Conservation (phyloP, 2,113 vertebrate species). For the Xyrauchen texanus region DNA sequence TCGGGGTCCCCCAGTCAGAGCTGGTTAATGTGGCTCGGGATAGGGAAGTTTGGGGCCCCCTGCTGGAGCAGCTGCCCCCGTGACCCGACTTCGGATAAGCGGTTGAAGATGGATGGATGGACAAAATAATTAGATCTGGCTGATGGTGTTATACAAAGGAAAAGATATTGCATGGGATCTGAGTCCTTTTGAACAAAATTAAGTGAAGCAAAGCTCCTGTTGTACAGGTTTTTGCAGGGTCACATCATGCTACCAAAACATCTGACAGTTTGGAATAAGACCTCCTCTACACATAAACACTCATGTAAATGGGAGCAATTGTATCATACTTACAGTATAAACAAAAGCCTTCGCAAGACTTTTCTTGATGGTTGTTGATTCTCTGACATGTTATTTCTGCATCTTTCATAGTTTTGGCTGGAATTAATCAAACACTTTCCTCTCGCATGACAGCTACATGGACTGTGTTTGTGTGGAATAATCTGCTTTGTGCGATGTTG, state of each 20-base stretch:
- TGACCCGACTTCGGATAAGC: too few relatives aligned
- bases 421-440: constrained; percentile 55
- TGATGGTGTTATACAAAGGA: constrained; percentile 5
- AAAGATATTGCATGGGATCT: constrained; percentile 4
- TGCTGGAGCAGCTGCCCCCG: too few relatives aligned
- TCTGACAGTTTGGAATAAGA: too few relatives aligned
- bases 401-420: constrained; percentile 58
- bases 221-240: neutral
- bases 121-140: neutral
- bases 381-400: constrained; percentile 49
- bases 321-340: neutral
- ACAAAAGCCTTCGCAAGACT: constrained; percentile 37
- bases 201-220: constrained; percentile 19
- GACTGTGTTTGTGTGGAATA: constrained; percentile 47
- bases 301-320: neutral
- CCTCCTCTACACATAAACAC: too few relatives aligned
- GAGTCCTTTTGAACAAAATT: neutral
- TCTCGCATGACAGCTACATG: constrained; percentile 60
- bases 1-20: too few relatives aligned
- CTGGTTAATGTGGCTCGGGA: too few relatives aligned
- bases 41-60: too few relatives aligned
- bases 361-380: constrained; percentile 55
- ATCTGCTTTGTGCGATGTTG: constrained; percentile 50
- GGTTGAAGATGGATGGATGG: too few relatives aligned
- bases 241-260: neutral